phyloP scores from a whole-genome alignment of 2,113 vertebrate genomes.

The Lepidothrix coronata region DNA sequence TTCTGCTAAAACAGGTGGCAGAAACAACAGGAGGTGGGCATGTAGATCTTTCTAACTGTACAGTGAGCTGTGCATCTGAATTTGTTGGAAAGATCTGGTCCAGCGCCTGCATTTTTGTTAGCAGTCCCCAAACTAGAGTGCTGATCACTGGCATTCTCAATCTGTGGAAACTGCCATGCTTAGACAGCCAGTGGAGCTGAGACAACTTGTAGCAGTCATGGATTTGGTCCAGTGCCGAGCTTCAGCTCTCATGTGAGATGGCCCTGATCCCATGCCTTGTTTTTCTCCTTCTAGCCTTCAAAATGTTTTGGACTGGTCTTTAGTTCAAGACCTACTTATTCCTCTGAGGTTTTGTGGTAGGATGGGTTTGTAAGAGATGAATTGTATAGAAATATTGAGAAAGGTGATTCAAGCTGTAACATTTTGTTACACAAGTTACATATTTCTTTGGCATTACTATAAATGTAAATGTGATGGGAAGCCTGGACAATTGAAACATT shows the following conservation, averaged over 20 bases:
- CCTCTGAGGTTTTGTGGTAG: not conserved
- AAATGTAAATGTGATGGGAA: not conserved
- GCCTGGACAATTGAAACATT: not conserved
- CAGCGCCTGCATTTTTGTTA: not conserved
- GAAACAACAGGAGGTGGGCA: not conserved
- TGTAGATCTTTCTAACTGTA: accelerated
- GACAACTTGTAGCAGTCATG: accelerated
- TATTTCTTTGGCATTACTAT: not conserved
- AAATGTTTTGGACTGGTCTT: not conserved
- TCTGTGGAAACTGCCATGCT: accelerated
- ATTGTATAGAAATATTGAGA: not conserved
- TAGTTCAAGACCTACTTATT: not conserved
- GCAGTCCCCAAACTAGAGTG: not conserved
- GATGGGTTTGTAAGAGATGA: not conserved
- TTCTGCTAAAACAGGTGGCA: slow-evolving; percentile 15
- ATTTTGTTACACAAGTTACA: not conserved
- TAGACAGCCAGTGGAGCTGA: not conserved
- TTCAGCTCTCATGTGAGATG: not conserved
- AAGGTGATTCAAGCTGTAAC: not conserved
- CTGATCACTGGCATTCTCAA: not conserved
- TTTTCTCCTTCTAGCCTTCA: not conserved
- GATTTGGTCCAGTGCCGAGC: not conserved
- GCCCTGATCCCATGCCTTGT: not conserved
- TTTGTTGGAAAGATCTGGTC: not conserved
- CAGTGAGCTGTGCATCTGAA: not conserved